phyloP scores from a whole-genome alignment of 2,888 invertebrate genomes.

The Calliphora vomitoria region DNA sequence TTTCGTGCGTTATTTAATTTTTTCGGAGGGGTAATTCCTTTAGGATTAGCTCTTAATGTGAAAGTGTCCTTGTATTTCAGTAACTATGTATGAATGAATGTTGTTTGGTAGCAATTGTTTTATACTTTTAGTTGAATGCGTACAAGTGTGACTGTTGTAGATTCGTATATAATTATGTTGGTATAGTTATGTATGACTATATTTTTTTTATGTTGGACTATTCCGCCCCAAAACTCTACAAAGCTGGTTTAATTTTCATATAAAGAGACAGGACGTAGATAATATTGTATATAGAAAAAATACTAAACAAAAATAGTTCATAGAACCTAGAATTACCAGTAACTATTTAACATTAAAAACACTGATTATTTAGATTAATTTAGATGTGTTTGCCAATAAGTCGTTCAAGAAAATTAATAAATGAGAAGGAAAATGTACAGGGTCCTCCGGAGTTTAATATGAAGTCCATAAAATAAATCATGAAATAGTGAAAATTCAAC shows the following conservation, averaged over 20 bases:
- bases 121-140: slow-evolving; percentile 35
- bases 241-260: neutral
- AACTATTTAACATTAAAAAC: no score
- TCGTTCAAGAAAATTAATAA: no score
- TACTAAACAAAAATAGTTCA: no score
- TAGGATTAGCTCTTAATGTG: slow-evolving; percentile 64
- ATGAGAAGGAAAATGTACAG: no score
- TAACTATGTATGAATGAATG: slow-evolving; percentile 8
- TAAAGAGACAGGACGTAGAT: neutral
- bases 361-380: no score
- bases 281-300: neutral
- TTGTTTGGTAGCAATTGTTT: slow-evolving; percentile 44
- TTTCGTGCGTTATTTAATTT: slow-evolving; percentile 21
- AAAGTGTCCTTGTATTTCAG: slow-evolving; percentile 56
- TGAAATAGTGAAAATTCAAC: no score
- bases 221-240: neutral
- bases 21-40: slow-evolving; percentile 55
- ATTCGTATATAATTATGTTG: neutral
- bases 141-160: neutral
- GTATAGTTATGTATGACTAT: neutral
- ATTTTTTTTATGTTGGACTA: slow-evolving; percentile 29
- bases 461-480: no score
- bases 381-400: no score
- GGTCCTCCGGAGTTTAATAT: no score
- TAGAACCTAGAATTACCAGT: no score